These are phyloP conservation scores for Rhyacophila brunnea DNA, from an alignment of 1,140 invertebrate genomes.

Conservation along the genomic window DNA sequence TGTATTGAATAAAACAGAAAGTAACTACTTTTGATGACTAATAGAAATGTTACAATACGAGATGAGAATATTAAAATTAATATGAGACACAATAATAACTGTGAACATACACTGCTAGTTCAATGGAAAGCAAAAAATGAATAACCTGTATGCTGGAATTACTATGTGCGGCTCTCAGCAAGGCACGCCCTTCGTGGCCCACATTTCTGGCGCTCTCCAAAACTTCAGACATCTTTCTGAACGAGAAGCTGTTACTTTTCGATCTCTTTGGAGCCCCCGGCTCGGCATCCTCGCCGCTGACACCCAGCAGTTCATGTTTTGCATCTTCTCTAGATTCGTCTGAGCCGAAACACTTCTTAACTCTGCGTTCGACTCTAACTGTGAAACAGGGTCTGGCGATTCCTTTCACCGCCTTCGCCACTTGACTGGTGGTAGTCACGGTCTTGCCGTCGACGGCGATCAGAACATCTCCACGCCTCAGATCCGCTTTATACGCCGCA, in stretches of 20 bases:
- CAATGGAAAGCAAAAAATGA: too few species aligned
- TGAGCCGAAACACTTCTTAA: slow-evolving; percentile 22
- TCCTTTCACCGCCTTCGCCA: slow-evolving; percentile 59
- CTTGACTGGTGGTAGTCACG: slow-evolving; percentile 71
- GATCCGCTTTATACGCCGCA: slow-evolving; percentile 72
- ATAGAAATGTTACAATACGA: too few species aligned
- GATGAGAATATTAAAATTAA: too few species aligned
- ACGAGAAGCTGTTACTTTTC: slow-evolving; percentile 48
- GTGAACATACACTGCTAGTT: too few species aligned
- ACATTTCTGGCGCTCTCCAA: slow-evolving; percentile 48
- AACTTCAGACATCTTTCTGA: slow-evolving; percentile 50
- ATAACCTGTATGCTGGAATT: slow-evolving; percentile 19
- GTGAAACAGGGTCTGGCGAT: slow-evolving; percentile 51
- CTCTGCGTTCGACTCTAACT: slow-evolving; percentile 60
- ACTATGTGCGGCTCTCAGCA: slow-evolving; percentile 15
- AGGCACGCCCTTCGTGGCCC: slow-evolving; percentile 22
- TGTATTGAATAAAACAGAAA: too few species aligned
- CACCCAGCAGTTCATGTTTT: slow-evolving; percentile 10
- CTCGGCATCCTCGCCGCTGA: slow-evolving; percentile 34
- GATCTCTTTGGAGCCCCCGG: slow-evolving; percentile 34
- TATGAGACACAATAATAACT: too few species aligned
- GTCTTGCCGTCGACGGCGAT: slow-evolving; percentile 78
- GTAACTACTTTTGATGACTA: too few species aligned
- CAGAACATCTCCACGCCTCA: slow-evolving; percentile 75
- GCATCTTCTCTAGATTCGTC: slow-evolving; percentile 21